Conservation (phyloP, 2,888 invertebrate genomes). For the Yponomeuta sedellus region DNA sequence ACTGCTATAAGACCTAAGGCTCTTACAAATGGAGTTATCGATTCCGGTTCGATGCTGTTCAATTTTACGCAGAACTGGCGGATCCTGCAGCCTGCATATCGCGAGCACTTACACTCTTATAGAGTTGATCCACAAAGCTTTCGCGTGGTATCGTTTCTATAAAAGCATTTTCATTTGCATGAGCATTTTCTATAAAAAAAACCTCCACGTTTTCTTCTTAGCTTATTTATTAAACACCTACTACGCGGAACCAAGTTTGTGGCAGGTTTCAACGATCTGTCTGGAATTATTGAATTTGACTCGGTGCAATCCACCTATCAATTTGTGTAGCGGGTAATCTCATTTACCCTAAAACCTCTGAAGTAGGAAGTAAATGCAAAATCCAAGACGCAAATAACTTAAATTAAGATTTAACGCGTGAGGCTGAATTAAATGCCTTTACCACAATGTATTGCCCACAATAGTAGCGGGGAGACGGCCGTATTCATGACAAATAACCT, state of each 20-base stretch:
- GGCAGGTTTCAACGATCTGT: too few species aligned
- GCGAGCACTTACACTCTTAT: neutral
- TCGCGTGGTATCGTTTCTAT: neutral
- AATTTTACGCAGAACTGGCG: neutral
- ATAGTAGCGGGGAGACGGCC: slow-evolving; percentile 38
- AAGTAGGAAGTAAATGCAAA: neutral
- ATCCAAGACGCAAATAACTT: neutral
- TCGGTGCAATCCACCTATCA: neutral
- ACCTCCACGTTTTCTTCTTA: too few species aligned
- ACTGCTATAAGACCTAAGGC: neutral
- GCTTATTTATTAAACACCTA: too few species aligned
- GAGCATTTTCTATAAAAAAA: too few species aligned
- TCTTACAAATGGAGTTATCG: neutral
- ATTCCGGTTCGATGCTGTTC: neutral
- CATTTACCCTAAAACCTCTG: too few species aligned
- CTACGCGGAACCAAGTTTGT: too few species aligned
- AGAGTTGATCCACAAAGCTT: neutral
- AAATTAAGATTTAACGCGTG: slow-evolving; percentile 10
- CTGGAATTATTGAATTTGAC: neutral
- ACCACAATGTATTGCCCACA: slow-evolving; percentile 61
- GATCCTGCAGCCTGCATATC: neutral
- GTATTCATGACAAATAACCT: slow-evolving; percentile 66
- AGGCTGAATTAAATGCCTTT: slow-evolving; percentile 60
- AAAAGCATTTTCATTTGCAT: too few species aligned
- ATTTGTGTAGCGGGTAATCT: neutral